Base-by-base conservation (phyloP, 2,113 vertebrate species). In the Erythrocebus patas region DNA sequence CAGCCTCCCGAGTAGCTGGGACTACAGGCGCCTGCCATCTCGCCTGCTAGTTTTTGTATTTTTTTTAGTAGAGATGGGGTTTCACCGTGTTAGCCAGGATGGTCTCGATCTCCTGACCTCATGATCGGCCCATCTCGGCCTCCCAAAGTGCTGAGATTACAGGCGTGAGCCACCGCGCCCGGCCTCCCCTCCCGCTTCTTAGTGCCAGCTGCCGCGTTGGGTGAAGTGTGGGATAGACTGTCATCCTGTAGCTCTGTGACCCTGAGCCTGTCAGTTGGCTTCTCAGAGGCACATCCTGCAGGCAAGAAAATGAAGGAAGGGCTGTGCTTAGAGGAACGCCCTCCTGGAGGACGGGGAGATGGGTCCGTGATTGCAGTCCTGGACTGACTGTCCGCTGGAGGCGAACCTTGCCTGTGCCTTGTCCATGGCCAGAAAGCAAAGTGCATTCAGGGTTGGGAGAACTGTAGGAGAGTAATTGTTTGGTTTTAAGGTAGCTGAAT, bases 261-360 rank as follows among this genome's bases (percentile, higher is more conserved):
- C 86, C 80, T 84, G 89, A 91, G 50, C 5, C 0, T 12, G 3
- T 52, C 25, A 0, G 5, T 9, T 6, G 52, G 45, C 48, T 84
- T 70, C 72, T 79, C 8, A 4, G 66, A 45, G 61, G 27, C 43
- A 11, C 79, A 2, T 3, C 11, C 7, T n/a, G 3, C 45, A 6
- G 38, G 35, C 0, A 0, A 23, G 59, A 23, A 52, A 35, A 3
- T 0, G 18, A 2, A 0, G 45, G 2, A 11, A 2, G 30, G 35
- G 83, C 13, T 20, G 1, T 30, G 22, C 61, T 14, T 12, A 6
- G n/a, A 12, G 57, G 0, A 0, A 0, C 6, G 4, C 40, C 66
- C 1, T n/a, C 73, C 20, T 0, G 3, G 8, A 27, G 35, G 12
- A 23, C 0, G 38, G 13, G 25, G 4, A 20, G 27, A 3, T 5